Evolutionary conservation across 2,797 vertebrate species (phyloP).

Genomic region (Manis javanica): DNA sequence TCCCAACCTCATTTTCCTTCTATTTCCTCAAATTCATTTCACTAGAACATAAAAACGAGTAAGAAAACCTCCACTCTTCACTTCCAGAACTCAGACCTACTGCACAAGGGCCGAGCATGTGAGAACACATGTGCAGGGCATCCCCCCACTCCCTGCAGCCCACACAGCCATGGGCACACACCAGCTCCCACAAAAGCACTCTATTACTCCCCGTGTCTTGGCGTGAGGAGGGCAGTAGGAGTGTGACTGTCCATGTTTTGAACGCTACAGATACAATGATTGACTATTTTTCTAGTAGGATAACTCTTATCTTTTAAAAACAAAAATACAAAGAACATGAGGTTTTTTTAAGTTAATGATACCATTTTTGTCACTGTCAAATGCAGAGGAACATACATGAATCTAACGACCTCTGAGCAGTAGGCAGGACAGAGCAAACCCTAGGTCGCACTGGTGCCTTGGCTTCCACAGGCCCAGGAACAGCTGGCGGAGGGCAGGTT

Average conservation of each 20-base stretch:
- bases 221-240: neutral
- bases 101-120: too few relatives aligned
- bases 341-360: neutral
- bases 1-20: neutral
- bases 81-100: neutral
- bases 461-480: neutral
- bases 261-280: rapidly evolving
- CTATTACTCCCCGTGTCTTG: neutral
- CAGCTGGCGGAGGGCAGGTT: too few relatives aligned
- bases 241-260: neutral
- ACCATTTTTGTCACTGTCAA: neutral
- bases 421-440: neutral
- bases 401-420: neutral
- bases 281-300: neutral
- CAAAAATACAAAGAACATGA: neutral
- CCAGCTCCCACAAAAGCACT: rapidly evolving
- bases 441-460: rapidly evolving
- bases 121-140: neutral
- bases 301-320: neutral
- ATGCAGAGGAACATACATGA: neutral
- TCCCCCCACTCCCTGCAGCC: too few relatives aligned
- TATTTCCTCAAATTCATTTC: neutral
- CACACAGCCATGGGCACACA: too few relatives aligned
- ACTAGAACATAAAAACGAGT: neutral
- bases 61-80: neutral